Evolutionary conservation across 2,113 vertebrate genomes (phyloP), one percentile per base, ranked within the genome.

Genomic region (Scomber scombrus): DNA sequence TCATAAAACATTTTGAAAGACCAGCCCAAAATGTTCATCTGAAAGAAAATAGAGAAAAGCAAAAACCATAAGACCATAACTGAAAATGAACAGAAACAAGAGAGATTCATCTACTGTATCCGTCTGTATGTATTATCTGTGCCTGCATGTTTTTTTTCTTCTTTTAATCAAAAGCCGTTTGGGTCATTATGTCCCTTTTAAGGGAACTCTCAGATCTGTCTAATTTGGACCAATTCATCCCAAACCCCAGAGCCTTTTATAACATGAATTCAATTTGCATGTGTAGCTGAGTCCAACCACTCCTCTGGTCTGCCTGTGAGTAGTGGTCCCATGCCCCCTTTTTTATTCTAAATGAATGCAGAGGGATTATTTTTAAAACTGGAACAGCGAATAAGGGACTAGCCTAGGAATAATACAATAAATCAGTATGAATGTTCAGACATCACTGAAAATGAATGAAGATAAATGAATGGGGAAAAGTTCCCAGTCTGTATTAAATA

Each of bases 191-290:
- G 65, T 72, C 49, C 50, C 65, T 78, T 78, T 63, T n/a, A 55
- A 71, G 29, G 4, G 10, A 78, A 54, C 19, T 72, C 40, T 55
- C 16, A 67, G 19, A 63, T 18, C 21, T 62, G 23, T 31, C 47
- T 78, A 50, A 72, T 82, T 75, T 80, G 50, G 47, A 21, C 31
- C 5, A 23, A 78, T 78, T 87, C 23, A 55, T 81, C 51, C n/a
- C 47, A 58, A 79, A 31, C 50, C n/a, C 40, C 7, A n/a, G 75
- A 60, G 7, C 9, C 34, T 52, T 78, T 81, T 67, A 29, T 23
- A 78, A 64, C 52, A 2, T 75, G 80, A 84, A 76, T 79, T 90
- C 16, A 82, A 81, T 86, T 86, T 84, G 75, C 67, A 66, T 67
- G 70, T 47, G 57, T 19, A 57, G 60, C 54, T 34, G 18, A 73